These are phyloP conservation scores for Bubo bubo DNA, from an alignment of 2,113 vertebrate species.

Conservation along the genomic window DNA sequence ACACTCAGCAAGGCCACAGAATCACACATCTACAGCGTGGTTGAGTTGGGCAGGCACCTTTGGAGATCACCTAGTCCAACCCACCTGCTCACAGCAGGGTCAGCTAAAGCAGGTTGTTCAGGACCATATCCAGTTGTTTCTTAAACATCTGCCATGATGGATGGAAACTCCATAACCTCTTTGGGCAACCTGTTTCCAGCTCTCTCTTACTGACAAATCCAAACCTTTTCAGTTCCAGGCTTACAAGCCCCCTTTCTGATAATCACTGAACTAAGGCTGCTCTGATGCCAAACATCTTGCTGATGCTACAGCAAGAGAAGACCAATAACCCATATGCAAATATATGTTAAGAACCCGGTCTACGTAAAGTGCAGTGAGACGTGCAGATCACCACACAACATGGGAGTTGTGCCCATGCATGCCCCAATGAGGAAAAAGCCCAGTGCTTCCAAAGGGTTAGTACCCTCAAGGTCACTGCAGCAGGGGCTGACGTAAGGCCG, in stretches of 20 bases:
- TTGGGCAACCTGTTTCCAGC: background rate
- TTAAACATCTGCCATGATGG: background rate
- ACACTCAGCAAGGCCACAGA: background rate
- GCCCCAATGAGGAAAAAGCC: background rate
- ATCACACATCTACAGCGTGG: background rate
- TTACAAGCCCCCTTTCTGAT: background rate
- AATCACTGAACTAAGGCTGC: background rate
- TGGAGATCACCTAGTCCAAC: background rate
- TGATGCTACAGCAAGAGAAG: background rate
- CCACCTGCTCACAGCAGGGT: background rate
- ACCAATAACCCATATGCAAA: background rate
- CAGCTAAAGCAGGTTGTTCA: background rate
- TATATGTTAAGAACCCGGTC: background rate
- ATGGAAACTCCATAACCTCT: background rate
- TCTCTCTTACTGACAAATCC: background rate
- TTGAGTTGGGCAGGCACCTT: background rate
- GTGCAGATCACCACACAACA: background rate
- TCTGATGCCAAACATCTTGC: background rate
- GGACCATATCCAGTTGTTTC: background rate
- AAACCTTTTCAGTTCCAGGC: background rate
- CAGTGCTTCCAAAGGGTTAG: slow-evolving; percentile 21
- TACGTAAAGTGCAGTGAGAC: background rate
- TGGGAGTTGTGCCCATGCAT: background rate
- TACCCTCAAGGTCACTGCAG: slow-evolving; percentile 39
- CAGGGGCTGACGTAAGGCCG: slow-evolving; percentile 52